phyloP scores from a whole-genome alignment of 2,113 vertebrate species.

The Donacobius atricapilla region DNA sequence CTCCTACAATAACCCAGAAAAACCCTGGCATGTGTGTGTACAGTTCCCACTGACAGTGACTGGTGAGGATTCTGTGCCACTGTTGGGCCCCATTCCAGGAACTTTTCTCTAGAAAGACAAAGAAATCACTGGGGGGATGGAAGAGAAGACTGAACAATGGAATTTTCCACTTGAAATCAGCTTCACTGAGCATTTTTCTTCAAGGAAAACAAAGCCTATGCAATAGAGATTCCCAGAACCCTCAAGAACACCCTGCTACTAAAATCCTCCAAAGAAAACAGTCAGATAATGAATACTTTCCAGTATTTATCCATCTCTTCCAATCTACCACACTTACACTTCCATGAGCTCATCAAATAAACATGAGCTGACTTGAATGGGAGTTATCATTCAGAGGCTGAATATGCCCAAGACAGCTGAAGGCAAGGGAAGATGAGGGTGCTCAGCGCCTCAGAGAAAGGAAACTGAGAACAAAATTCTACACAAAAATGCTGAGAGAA shows the following conservation, averaged over 20 bases:
- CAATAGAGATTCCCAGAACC: slow-evolving; percentile 16
- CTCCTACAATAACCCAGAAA: neutral
- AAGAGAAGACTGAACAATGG: slow-evolving; percentile 4
- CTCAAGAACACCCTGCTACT: neutral
- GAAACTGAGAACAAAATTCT: neutral
- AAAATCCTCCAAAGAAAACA: slow-evolving; percentile 52
- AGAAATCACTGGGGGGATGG: neutral
- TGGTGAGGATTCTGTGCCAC: neutral
- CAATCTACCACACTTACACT: neutral
- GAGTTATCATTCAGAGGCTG: neutral
- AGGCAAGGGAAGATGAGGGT: neutral
- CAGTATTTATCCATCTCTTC: slow-evolving; percentile 1
- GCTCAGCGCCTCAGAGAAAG: neutral
- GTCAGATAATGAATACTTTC: slow-evolving; percentile 25
- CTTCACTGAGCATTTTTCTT: neutral
- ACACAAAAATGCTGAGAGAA: neutral
- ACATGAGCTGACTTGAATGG: slow-evolving; percentile 7
- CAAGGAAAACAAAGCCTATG: slow-evolving; percentile 23
- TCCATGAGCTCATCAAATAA: slow-evolving; percentile 50
- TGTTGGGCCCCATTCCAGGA: neutral
- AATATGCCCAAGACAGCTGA: neutral
- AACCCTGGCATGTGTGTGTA: neutral
- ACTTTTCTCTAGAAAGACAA: slow-evolving; percentile 29
- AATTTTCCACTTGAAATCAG: slow-evolving; percentile 52
- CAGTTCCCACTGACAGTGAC: neutral